Conservation (phyloP, 2,113 vertebrate species). For the Orthonyx spaldingii region DNA sequence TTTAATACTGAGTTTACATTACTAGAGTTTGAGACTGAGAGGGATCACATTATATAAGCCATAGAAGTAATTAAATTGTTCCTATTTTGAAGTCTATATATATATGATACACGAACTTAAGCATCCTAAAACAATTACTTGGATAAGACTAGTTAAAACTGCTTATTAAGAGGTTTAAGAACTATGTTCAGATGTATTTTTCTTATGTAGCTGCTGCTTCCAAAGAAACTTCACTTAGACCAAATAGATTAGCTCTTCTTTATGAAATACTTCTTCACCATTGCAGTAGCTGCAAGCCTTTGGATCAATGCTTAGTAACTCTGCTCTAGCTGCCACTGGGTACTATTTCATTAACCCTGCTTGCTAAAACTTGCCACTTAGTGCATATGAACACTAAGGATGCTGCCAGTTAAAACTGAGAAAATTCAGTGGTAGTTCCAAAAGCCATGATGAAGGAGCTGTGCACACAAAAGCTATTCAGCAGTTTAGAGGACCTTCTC, state of each 20-base stretch:
- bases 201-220: background rate
- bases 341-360: background rate
- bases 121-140: background rate
- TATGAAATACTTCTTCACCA: background rate
- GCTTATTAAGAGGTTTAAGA: background rate
- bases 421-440: background rate
- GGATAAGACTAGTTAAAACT: background rate
- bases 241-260: background rate
- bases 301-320: background rate
- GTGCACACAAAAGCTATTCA: background rate
- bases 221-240: background rate
- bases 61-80: background rate
- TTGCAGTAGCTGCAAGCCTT: background rate
- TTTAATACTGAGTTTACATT: background rate
- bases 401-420: background rate
- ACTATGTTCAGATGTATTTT: background rate
- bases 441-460: background rate
- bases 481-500: background rate
- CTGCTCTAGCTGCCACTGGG: background rate
- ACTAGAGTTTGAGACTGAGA: background rate
- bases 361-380: background rate
- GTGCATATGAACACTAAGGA: background rate
- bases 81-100: background rate
- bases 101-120: background rate
- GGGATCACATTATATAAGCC: background rate